Evolutionary conservation across 2,888 invertebrate genomes (phyloP).

Genomic region (Scaptomyza tumidula): DNA sequence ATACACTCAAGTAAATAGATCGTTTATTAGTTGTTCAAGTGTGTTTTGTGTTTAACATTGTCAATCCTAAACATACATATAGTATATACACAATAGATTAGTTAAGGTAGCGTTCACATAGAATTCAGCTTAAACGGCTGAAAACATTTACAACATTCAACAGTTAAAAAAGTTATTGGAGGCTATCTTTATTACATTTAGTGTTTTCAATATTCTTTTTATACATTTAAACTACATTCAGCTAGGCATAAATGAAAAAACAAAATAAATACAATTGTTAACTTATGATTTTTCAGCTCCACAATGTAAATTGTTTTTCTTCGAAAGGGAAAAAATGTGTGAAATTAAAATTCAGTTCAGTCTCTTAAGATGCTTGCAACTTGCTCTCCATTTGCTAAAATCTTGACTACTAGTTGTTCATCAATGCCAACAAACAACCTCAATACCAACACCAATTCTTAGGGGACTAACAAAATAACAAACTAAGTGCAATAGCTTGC

Average conservation of each 20-base stretch:
- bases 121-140: conserved; percentile 7
- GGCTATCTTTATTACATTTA: conserved; percentile 10
- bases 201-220: not conserved
- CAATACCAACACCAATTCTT: conserved; percentile 21
- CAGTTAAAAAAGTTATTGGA: conserved; percentile 51
- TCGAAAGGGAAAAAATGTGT: conserved; percentile 14
- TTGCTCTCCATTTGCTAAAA: conserved; percentile 58
- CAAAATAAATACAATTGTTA: conserved; percentile 14
- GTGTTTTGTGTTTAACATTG: conserved; percentile 18
- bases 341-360: conserved; percentile 72
- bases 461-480: conserved; percentile 37
- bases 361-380: conserved; percentile 74
- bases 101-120: conserved; percentile 22
- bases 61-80: conserved; percentile 15
- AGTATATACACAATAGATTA: conserved; percentile 23
- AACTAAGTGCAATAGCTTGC: conserved; percentile 10
- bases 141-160: conserved; percentile 59
- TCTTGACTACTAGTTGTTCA: conserved; percentile 53
- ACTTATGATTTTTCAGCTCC: conserved; percentile 30
- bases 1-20: conserved; percentile 71
- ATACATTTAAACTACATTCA: conserved; percentile 15
- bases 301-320: conserved; percentile 17
- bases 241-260: conserved; percentile 20
- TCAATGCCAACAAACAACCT: conserved; percentile 31
- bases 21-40: conserved; percentile 60